Evolutionary conservation across 2,113 vertebrate species (phyloP).

Genomic region (Panthera tigris): DNA sequence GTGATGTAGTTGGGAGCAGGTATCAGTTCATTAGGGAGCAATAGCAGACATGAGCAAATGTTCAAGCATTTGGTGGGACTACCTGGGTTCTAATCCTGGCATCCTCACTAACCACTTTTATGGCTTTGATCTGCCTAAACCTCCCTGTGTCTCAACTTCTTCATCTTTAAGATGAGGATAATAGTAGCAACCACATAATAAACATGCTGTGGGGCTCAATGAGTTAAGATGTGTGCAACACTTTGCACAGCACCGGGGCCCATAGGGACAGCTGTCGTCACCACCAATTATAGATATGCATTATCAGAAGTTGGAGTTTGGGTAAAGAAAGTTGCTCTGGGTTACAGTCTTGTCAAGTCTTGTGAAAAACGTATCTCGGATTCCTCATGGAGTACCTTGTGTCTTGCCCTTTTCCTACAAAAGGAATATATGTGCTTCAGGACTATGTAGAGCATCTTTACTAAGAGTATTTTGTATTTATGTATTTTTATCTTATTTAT

Average conservation of each 20-base stretch:
- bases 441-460: not conserved
- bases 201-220: not conserved
- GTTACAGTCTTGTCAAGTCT: not conserved
- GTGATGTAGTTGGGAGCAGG: not conserved
- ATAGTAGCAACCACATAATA: not conserved
- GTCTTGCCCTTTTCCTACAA: not conserved
- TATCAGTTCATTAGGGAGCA: not conserved
- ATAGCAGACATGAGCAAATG: not conserved
- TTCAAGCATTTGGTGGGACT: not conserved
- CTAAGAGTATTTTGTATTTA: not conserved
- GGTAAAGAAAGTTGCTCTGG: not conserved
- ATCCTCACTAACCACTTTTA: not conserved
- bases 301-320: not conserved
- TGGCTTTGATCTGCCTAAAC: not conserved
- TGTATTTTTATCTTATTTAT: too few relatives aligned
- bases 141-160: not conserved
- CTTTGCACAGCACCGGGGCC: not conserved
- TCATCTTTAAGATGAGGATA: conserved; percentile 1
- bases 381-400: not conserved
- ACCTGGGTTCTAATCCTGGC: not conserved
- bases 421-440: not conserved
- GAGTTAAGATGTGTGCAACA: not conserved
- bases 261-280: not conserved
- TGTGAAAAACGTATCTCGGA: not conserved
- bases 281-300: not conserved